A percentile compares a stretch with the other conserved stretches of the same genome.
phyloP scores from a whole-genome alignment of 2,797 vertebrate species.

The Sebastes minor region DNA sequence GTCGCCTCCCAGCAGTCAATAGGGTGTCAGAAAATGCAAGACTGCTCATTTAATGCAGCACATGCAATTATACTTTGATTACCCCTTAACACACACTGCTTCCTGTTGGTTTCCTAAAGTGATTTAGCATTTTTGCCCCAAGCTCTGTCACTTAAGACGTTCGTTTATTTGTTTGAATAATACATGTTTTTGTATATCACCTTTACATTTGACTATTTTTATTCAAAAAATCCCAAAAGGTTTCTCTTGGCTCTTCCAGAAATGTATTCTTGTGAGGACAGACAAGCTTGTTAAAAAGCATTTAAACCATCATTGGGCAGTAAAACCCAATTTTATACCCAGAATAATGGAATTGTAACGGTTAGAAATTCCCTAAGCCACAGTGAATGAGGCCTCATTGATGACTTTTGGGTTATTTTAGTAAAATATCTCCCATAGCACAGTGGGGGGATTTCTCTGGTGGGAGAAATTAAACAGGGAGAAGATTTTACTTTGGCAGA shows the following conservation, averaged over 20 bases:
- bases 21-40: constrained; percentile 49
- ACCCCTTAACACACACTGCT: neutral
- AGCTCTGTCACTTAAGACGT: neutral
- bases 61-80: constrained; percentile 41
- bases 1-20: constrained; percentile 28
- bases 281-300: neutral
- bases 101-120: constrained; percentile 1
- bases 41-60: constrained; percentile 36
- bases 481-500: neutral
- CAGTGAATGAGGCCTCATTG: neutral
- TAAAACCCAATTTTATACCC: constrained; percentile 2
- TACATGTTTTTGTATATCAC: neutral
- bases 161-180: neutral
- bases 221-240: neutral
- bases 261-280: neutral
- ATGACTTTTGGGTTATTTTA: neutral
- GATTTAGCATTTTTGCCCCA: constrained; percentile 12
- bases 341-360: neutral
- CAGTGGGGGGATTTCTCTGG: neutral
- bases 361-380: neutral
- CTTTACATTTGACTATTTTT: neutral
- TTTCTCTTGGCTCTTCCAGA: neutral
- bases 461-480: neutral
- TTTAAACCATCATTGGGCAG: neutral
- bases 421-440: neutral